Base-by-base conservation (phyloP, 2,888 invertebrate species). In the Biston stratarius region DNA sequence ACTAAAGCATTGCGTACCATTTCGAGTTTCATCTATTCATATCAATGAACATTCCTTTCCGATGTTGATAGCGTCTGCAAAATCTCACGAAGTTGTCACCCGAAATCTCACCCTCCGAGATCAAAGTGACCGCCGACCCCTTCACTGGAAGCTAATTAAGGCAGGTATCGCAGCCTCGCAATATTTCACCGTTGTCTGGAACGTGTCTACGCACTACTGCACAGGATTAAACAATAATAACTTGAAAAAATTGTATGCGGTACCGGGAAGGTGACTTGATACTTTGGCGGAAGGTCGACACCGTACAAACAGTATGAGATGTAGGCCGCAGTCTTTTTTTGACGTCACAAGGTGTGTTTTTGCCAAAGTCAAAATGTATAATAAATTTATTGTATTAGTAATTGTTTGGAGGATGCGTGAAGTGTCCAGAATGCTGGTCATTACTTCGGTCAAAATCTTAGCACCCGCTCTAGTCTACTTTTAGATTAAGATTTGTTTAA, bases 141-240 rank as follows among this genome's bases (percentile, higher is more conserved):
- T 12, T 6, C 8, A 6, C n/a, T 8, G n/a, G 6, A 14, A 45
- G 45, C 45, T 45, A 45, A 45, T 45, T 14, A 45, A 45, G 45
- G 7, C 69, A 71, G 69, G 69, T 68, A 56, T 58, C 61, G 49
- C 36, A 47, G 5, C 53, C 67, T 40, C 61, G 65, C 53, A 66
- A 74, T 74, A 70, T 67, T 68, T 74, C 74, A 74, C 63, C 38
- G 60, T 48, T 38, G 55, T 52, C 71, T 70, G 53, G 45, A 55
- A 74, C 74, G 74, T 74, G 74, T 59, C 52, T 56, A 34, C 42
- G 42, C 69, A 59, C 61, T 49, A 48, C 57, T 48, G 53, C 63
- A 42, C 53, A 12, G 70, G 74, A 73, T 74, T 74, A 74, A 57
- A 53, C 53, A 63, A 72, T 71, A 65, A 64, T 71, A 55, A 55